Percentiles rank a stretch among this genome's conserved stretches.
These are phyloP conservation scores for Tragelaphus buxtoni DNA, from an alignment of 2,113 vertebrate genomes.

Conservation along the genomic window DNA sequence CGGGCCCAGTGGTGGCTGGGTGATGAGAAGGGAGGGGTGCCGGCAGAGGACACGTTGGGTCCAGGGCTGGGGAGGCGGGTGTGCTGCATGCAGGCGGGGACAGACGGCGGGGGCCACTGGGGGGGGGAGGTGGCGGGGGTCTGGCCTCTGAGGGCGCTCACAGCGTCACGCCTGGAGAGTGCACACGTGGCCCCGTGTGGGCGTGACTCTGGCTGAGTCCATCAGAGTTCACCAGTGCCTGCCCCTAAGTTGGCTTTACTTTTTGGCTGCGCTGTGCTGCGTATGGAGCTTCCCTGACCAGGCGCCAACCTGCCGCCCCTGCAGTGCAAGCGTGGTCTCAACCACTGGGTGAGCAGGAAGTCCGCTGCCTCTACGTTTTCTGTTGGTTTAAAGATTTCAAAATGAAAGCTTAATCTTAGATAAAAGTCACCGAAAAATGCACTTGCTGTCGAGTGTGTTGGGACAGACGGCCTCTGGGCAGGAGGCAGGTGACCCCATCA, in stretches of 20 bases:
- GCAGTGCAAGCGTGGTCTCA: accelerated
- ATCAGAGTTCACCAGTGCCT: not conserved
- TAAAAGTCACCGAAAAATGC: not conserved
- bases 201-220: not conserved
- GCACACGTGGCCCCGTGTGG: accelerated
- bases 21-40: not conserved
- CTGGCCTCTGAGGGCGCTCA: not conserved
- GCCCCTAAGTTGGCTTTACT: not conserved
- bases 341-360: not conserved
- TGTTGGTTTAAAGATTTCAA: not conserved
- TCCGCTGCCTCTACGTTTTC: not conserved
- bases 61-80: not conserved
- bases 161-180: accelerated
- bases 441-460: not conserved
- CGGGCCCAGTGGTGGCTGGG: accelerated
- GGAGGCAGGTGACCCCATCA: accelerated
- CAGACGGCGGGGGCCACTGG: accelerated
- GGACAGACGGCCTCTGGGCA: not conserved
- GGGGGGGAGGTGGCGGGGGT: not conserved
- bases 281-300: not conserved
- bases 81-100: not conserved
- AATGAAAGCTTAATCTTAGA: not conserved
- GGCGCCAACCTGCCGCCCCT: not conserved
- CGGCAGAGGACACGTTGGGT: accelerated
- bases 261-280: not conserved